Conservation (phyloP, 1,140 invertebrate species). For the Solen grandis region DNA sequence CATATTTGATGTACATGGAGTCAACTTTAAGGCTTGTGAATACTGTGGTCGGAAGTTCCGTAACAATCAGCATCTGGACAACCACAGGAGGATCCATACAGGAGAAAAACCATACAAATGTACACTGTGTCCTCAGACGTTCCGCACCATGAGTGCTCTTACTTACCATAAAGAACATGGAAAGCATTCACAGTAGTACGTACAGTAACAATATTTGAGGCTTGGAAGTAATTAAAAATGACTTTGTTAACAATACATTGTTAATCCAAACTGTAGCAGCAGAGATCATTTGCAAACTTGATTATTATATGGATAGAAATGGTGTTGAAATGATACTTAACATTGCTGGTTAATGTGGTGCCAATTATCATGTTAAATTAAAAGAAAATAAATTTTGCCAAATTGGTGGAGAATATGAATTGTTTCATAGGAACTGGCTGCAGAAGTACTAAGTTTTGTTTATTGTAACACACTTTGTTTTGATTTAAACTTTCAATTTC, state of each 20-base stretch:
- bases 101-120: conserved; percentile 30
- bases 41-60: conserved; percentile 8
- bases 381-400: no score
- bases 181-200: neutral
- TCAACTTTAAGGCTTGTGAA: neutral
- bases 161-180: conserved; percentile 4
- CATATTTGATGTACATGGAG: neutral
- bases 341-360: no score
- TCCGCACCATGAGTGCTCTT: neutral
- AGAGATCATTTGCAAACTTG: neutral
- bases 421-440: no score
- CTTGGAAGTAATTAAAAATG: neutral
- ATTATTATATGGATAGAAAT: no score
- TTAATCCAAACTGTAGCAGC: neutral
- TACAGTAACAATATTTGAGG: neutral
- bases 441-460: no score
- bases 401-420: no score
- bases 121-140: neutral
- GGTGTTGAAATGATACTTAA: neutral
- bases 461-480: no score
- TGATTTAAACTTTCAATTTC: no score
- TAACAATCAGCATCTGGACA: neutral
- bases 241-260: neutral
- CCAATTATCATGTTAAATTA: no score
- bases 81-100: neutral